These are phyloP conservation scores for Pelodiscus sinensis DNA, from an alignment of 2,113 vertebrate genomes.

Conservation along the genomic window DNA sequence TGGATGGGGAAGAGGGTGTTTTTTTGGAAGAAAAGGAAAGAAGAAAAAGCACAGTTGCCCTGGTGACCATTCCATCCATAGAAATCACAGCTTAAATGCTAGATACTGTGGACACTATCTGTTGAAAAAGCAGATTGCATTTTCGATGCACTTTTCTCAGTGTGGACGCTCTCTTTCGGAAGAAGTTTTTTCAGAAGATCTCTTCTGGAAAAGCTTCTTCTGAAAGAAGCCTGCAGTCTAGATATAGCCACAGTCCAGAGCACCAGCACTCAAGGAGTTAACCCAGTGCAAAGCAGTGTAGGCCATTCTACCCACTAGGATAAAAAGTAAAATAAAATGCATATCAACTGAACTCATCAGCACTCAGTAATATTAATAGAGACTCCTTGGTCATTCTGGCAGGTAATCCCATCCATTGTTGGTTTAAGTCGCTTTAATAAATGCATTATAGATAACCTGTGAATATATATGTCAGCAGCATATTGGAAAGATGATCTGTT, in stretches of 20 bases:
- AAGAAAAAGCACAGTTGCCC: too few species aligned
- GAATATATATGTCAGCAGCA: slow-evolving; percentile 69
- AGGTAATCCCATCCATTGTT: slow-evolving; percentile 62
- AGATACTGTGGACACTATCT: too few species aligned
- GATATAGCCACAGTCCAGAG: background rate
- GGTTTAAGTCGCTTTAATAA: slow-evolving; percentile 76
- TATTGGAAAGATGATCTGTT: slow-evolving; percentile 34
- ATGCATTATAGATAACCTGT: slow-evolving; percentile 65
- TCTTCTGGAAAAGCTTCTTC: too few species aligned
- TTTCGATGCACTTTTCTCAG: too few species aligned
- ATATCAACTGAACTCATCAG: slow-evolving; percentile 30
- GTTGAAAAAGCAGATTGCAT: too few species aligned
- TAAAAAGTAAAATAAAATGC: slow-evolving; percentile 41
- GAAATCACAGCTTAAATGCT: too few species aligned
- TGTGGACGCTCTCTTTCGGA: too few species aligned
- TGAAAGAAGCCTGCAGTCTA: too few species aligned
- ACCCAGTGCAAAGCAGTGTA: background rate
- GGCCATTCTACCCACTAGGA: slow-evolving; percentile 11
- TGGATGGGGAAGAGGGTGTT: too few species aligned
- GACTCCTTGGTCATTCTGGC: background rate
- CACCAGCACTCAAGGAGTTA: slow-evolving; percentile 20
- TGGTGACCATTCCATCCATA: too few species aligned
- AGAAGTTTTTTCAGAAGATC: too few species aligned
- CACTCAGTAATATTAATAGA: slow-evolving; percentile 60
- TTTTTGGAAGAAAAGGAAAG: too few species aligned